Base-by-base conservation (phyloP, 1,140 invertebrate genomes). In the Drosophila nigromelanica region DNA sequence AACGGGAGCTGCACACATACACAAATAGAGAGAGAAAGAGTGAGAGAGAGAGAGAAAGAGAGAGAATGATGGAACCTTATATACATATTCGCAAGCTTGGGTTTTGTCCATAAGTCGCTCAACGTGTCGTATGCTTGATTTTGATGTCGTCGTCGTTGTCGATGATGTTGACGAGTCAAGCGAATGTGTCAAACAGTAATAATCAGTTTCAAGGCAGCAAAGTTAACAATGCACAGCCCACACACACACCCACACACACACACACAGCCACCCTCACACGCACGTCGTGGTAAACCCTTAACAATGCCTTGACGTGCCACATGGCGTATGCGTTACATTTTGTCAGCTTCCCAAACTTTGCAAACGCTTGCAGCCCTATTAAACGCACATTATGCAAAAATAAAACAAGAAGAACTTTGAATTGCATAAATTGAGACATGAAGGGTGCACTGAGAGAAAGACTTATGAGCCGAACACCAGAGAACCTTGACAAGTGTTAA, bases 181-280 rank as follows among this genome's bases (percentile, higher is more conserved):
- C 72, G 78, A 72, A 87, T 81, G 78, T 85, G 82, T 69, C 78
- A 87, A 78, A 72, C 71, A 72, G 78, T 78, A 86, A 87, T 86
- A 86, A 86, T 86, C 81, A 81, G 81, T 76, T 77, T 56, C 78
- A 87, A 87, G 78, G 81, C 82, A 73, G 62, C 73, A 50, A 63
- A 63, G 56, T 70, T 73, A 74, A 76, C 80, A 80, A 66, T 64
- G 58, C 56, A 63, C 14, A 33, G 21, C 47, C 40, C 42, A 37
- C 50, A 35, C 43, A 35, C 51, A n/a, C n/a, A n/a, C n/a, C 51
- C 42, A 45, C 54, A 37, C 45, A 40, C 10, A 8, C 42, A 52
- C 30, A 51, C 51, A 55, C 42, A 48, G 54, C 37, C 45, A 35
- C 6, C 8, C 39, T 42, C 37, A 18, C n/a, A 39, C 43, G 39